Percentiles rank a stretch among this genome's conserved stretches.
Conservation (phyloP, 2,888 invertebrate genomes). For the Melinaea menophilus region DNA sequence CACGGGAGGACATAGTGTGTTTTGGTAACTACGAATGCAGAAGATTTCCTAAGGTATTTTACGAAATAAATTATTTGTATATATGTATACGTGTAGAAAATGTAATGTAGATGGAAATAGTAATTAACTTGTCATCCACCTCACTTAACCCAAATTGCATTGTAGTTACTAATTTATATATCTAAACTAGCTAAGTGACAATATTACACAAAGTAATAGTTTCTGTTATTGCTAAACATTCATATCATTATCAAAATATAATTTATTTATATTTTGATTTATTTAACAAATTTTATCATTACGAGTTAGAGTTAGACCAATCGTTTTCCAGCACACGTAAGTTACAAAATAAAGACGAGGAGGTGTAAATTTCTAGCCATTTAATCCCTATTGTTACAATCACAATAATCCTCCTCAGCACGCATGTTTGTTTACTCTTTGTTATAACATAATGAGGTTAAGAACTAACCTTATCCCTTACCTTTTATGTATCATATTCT, state of each 20-base stretch:
- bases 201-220: too few species aligned
- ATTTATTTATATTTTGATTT: not conserved
- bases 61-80: not conserved
- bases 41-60: slow-evolving; percentile 65
- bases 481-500: too few species aligned
- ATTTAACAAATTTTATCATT: not conserved
- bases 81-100: too few species aligned
- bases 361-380: slow-evolving; percentile 24
- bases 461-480: not conserved
- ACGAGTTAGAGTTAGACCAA: not conserved
- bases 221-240: too few species aligned
- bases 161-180: too few species aligned
- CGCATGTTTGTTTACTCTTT: slow-evolving; percentile 11
- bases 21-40: slow-evolving; percentile 74
- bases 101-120: too few species aligned
- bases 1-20: slow-evolving; percentile 61
- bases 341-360: not conserved
- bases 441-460: not conserved
- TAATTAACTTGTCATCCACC: too few species aligned
- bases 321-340: not conserved
- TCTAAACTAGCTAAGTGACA: too few species aligned
- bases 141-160: too few species aligned
- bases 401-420: slow-evolving; percentile 14
- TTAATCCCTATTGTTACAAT: slow-evolving; percentile 22
- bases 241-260: not conserved